phyloP scores from a whole-genome alignment of 1,140 invertebrate species.

The Lepeophtheirus salmonis region DNA sequence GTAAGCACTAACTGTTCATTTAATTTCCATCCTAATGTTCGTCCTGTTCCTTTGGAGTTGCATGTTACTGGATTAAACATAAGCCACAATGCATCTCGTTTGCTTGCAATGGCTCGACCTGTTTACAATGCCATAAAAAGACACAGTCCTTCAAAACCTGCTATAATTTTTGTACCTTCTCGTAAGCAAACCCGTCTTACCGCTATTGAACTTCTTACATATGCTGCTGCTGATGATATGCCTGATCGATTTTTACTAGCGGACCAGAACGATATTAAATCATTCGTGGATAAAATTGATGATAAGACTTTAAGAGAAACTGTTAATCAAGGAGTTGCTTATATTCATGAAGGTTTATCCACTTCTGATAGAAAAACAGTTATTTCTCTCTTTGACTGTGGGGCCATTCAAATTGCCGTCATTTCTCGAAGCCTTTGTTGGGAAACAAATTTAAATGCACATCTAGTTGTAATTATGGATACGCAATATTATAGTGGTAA shows the following conservation, averaged over 20 bases:
- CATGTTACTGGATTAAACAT: slow-evolving; percentile 95
- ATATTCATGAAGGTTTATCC: slow-evolving; percentile 82
- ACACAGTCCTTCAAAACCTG: slow-evolving; percentile 68
- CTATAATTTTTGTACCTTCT: slow-evolving; percentile 89
- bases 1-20: slow-evolving; percentile 79
- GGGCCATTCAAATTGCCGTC: slow-evolving; percentile 82
- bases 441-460: slow-evolving; percentile 64
- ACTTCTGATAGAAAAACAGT: slow-evolving; percentile 64
- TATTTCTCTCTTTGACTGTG: slow-evolving; percentile 75
- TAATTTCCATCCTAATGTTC: slow-evolving; percentile 94
- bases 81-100: slow-evolving; percentile 80
- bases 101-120: slow-evolving; percentile 93
- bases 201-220: slow-evolving; percentile 84
- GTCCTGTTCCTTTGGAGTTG: slow-evolving; percentile 80
- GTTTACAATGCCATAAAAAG: slow-evolving; percentile 83
- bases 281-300: slow-evolving; percentile 60
- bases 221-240: slow-evolving; percentile 66
- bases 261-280: slow-evolving; percentile 59
- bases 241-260: slow-evolving; percentile 71
- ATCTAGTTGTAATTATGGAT: slow-evolving; percentile 92
- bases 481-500: slow-evolving; percentile 95
- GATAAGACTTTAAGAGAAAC: slow-evolving; percentile 57
- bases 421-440: slow-evolving; percentile 75
- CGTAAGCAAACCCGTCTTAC: slow-evolving; percentile 78
- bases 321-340: slow-evolving; percentile 78